phyloP scores from a whole-genome alignment of 2,797 vertebrate species.

The Microctenopoma stevenorrisi region DNA sequence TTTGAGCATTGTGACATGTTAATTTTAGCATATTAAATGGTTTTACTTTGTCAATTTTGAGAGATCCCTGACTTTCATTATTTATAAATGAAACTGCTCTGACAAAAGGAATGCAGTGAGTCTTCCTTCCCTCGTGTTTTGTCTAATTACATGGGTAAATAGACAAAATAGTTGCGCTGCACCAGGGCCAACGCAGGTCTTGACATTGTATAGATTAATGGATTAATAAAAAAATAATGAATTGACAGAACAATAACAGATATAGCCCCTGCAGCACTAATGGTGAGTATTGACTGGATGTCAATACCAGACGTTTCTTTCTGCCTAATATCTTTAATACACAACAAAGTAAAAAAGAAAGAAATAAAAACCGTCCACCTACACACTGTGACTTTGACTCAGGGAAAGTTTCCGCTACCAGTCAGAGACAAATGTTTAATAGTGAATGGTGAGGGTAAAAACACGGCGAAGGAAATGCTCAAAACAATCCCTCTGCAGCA shows the following conservation, averaged over 20 bases:
- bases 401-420: conserved; percentile 28
- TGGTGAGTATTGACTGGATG: conserved; percentile 1
- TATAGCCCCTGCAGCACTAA: background rate
- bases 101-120: too few relatives aligned
- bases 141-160: too few relatives aligned
- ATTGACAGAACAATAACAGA: background rate
- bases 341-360: background rate
- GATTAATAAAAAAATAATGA: background rate
- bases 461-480: conserved; percentile 57
- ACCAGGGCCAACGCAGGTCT: background rate
- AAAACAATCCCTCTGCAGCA: conserved; percentile 51
- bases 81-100: background rate
- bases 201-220: background rate
- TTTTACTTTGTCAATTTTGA: too few relatives aligned
- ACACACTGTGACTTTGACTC: conserved; percentile 8
- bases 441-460: conserved; percentile 32
- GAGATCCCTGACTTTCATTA: background rate
- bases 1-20: background rate
- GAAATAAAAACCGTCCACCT: background rate
- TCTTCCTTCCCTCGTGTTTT: too few relatives aligned
- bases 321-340: conserved; percentile 5
- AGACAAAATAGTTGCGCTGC: background rate
- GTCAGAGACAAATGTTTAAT: conserved; percentile 44
- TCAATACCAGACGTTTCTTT: background rate
- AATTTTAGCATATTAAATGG: too few relatives aligned